phyloP scores from a whole-genome alignment of 2,888 invertebrate genomes.

The Rhagium mordax region DNA sequence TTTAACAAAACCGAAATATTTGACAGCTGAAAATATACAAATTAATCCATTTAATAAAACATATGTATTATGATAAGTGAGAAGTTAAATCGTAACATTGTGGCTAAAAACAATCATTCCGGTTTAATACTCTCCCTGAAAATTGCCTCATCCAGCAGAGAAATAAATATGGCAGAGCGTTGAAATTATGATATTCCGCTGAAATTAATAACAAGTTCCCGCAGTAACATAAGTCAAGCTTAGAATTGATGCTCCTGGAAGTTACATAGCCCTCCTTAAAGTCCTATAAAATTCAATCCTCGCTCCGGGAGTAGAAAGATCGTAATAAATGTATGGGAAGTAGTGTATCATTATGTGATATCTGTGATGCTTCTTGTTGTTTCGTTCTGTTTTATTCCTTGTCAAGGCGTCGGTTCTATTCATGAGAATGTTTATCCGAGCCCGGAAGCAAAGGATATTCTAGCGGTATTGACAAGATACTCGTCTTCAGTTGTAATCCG shows the following conservation, averaged over 20 bases:
- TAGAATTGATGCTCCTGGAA: slow-evolving; percentile 29
- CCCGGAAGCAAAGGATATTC: no score
- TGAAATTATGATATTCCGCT: slow-evolving; percentile 5
- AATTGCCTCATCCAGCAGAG: not conserved
- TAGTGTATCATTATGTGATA: slow-evolving; percentile 18
- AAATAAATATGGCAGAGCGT: not conserved
- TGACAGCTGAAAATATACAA: no score
- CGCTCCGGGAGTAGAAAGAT: slow-evolving; percentile 15
- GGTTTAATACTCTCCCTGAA: not conserved
- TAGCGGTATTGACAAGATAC: no score
- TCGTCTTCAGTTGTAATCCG: no score
- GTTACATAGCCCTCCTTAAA: slow-evolving; percentile 17
- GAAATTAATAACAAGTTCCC: slow-evolving; percentile 21
- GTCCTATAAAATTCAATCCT: slow-evolving; percentile 18
- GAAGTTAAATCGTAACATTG: not conserved
- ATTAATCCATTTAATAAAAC: no score
- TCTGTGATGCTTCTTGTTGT: slow-evolving; percentile 14
- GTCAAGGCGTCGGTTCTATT: slow-evolving; percentile 10
- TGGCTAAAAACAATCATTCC: not conserved
- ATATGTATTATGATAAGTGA: no score
- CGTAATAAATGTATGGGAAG: slow-evolving; percentile 22
- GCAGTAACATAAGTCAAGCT: slow-evolving; percentile 17
- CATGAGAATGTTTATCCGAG: slow-evolving; percentile 10
- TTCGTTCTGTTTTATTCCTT: slow-evolving; percentile 18
- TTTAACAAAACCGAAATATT: no score